Evolutionary conservation across 2,797 vertebrate genomes (phyloP).

Genomic region (Sebastes vulpes): DNA sequence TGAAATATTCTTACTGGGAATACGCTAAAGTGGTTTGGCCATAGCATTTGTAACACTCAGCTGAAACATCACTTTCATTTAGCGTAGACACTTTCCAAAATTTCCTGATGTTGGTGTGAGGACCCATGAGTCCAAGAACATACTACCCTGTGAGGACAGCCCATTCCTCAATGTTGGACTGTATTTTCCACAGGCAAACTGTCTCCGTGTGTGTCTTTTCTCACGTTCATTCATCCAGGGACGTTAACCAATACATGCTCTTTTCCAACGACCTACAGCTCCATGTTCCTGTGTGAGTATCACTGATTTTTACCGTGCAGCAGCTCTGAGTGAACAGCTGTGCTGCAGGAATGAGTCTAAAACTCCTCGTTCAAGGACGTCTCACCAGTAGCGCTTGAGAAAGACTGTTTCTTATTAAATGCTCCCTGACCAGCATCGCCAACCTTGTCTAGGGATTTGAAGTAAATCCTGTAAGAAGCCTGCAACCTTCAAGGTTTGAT

Average conservation of each 20-base stretch:
- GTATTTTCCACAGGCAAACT: slow-evolving; percentile 8
- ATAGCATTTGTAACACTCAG: neutral
- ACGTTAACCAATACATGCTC: slow-evolving; percentile 9
- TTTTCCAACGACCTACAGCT: neutral
- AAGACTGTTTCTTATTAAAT: slow-evolving; percentile 24
- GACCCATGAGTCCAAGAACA: slow-evolving; percentile 38
- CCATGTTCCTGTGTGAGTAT: neutral
- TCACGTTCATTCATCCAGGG: neutral
- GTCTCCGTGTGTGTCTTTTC: neutral
- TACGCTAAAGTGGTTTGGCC: neutral
- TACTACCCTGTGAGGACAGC: neutral
- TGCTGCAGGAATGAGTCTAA: neutral
- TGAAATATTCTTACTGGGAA: neutral
- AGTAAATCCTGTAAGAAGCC: slow-evolving; percentile 9
- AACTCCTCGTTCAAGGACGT: slow-evolving; percentile 30
- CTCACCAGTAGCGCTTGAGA: neutral
- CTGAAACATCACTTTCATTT: slow-evolving; percentile 15
- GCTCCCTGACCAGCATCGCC: neutral
- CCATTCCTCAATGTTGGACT: neutral
- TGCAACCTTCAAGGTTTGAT: slow-evolving; percentile 4
- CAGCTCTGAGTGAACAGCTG: slow-evolving; percentile 18
- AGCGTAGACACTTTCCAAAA: neutral
- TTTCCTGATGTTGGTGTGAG: neutral
- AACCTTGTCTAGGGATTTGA: slow-evolving; percentile 12
- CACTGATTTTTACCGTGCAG: neutral